Base-by-base conservation (phyloP, 2,888 invertebrate genomes). In the Orthosia cruda region DNA sequence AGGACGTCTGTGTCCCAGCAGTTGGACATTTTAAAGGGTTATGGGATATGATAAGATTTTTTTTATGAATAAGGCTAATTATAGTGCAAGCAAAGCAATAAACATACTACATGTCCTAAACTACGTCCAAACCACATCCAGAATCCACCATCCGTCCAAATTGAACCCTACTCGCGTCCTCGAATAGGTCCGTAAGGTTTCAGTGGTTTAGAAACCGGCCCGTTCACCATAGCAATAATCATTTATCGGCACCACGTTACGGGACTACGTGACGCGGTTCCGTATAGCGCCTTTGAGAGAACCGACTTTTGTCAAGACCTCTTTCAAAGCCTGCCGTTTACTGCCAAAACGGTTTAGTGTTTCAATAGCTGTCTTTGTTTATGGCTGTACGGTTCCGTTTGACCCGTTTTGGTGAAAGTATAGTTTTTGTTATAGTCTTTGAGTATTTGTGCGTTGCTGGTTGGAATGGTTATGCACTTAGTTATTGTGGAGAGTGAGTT, bases 171-270 rank as follows among this genome's bases (percentile, higher is more conserved):
- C 74, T 80, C 81, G 78, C 81, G 79, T 87, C 66, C 73, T 61
- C 63, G 16, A 83, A 85, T 84, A 87, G 86, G 80, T 84, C 20
- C 80, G 55, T 84, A 90, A 87, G 91, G 89, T 91, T 90, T 87
- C 91, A 90, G 89, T 88, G 91, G 92, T 91, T 91, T 79, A 88
- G 88, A 88, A 90, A 91, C 88, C 88, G 90, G 89, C 87, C 87
- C 90, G 90, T 89, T 91, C 90, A 87, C 88, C 87, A 87, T 84
- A 82, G 91, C 90, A 92, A 93, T 94, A 93, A 93, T 92, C 93
- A 92, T 94, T 94, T 94, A 93, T 92, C 86, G 91, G 87, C 86
- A 71, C 78, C 68, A 79, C 87, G 85, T 87, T 91, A 93, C 92
- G 92, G 26, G 45, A 90, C 40, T 81, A 94, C 94, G 94, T 94